These are phyloP conservation scores for Aphaenogaster rudis DNA, from an alignment of 1,140 invertebrate species.

Conservation along the genomic window DNA sequence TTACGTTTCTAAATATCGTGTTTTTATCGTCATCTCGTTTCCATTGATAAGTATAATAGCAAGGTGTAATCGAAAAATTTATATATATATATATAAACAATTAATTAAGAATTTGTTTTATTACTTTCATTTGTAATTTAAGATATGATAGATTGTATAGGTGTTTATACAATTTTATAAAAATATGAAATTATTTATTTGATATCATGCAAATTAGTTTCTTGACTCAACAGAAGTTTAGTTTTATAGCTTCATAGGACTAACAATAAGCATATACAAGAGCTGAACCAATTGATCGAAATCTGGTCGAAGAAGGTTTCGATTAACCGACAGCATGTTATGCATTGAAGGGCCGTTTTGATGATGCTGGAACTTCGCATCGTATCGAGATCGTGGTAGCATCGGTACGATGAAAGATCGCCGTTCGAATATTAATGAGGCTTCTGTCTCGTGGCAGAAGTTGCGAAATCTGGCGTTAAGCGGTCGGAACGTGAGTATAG, in stretches of 20 bases:
- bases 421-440: slow-evolving; percentile 75
- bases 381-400: slow-evolving; percentile 34
- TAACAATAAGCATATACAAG: not conserved
- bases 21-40: not conserved
- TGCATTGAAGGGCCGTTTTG: slow-evolving; percentile 35
- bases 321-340: slow-evolving; percentile 29
- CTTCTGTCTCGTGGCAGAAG: slow-evolving; percentile 44
- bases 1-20: not conserved
- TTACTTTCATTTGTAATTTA: slow-evolving; percentile 10
- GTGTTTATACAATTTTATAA: not conserved
- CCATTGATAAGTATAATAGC: too few relatives aligned
- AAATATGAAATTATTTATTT: not conserved
- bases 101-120: slow-evolving; percentile 8
- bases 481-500: slow-evolving; percentile 58
- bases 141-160: not conserved
- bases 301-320: not conserved
- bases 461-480: slow-evolving; percentile 75
- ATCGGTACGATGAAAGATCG: slow-evolving; percentile 54
- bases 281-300: slow-evolving; percentile 25
- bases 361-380: slow-evolving; percentile 32
- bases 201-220: not conserved
- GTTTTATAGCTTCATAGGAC: not conserved
- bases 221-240: not conserved
- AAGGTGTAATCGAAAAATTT: not conserved
- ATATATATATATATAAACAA: not conserved